phyloP scores from a whole-genome alignment of 2,113 vertebrate genomes.

The Macroglossus sobrinus region DNA sequence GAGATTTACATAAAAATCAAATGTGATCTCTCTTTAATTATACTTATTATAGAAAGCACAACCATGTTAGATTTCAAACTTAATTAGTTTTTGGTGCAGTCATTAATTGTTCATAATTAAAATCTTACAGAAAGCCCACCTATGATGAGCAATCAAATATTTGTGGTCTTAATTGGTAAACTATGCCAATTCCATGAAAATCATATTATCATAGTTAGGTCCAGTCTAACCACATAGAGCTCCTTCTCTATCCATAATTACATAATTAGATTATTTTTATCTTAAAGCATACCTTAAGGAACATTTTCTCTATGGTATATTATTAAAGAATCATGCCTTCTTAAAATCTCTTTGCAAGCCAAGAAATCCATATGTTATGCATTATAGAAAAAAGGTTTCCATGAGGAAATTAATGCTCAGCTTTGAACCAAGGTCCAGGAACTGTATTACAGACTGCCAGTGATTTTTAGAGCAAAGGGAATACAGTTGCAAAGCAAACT shows the following conservation, averaged over 20 bases:
- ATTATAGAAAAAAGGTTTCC: slow-evolving; percentile 52
- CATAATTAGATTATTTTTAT: slow-evolving; percentile 62
- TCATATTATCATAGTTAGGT: not conserved
- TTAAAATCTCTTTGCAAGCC: slow-evolving; percentile 37
- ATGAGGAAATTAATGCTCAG: slow-evolving; percentile 4
- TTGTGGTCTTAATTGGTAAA: slow-evolving; percentile 44
- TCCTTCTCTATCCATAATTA: slow-evolving; percentile 50
- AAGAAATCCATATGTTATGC: slow-evolving; percentile 48
- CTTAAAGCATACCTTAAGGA: slow-evolving; percentile 49
- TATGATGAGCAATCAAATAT: not conserved
- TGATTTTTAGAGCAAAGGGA: slow-evolving; percentile 44
- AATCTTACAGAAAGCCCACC: slow-evolving; percentile 35
- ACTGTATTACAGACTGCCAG: slow-evolving; percentile 18
- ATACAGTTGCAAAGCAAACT: slow-evolving; percentile 44
- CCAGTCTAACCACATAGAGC: slow-evolving; percentile 5
- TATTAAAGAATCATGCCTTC: slow-evolving; percentile 60
- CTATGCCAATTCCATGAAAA: slow-evolving; percentile 47
- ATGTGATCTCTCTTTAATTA: not conserved
- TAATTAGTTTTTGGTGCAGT: slow-evolving; percentile 28
- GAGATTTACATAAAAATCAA: slow-evolving; percentile 16
- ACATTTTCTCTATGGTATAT: slow-evolving; percentile 42
- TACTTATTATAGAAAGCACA: not conserved
- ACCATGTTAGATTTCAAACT: slow-evolving; percentile 54
- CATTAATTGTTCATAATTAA: slow-evolving; percentile 24
- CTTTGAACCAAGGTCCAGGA: not conserved